Base-by-base conservation (phyloP, 2,888 invertebrate genomes). In the Actias luna region DNA sequence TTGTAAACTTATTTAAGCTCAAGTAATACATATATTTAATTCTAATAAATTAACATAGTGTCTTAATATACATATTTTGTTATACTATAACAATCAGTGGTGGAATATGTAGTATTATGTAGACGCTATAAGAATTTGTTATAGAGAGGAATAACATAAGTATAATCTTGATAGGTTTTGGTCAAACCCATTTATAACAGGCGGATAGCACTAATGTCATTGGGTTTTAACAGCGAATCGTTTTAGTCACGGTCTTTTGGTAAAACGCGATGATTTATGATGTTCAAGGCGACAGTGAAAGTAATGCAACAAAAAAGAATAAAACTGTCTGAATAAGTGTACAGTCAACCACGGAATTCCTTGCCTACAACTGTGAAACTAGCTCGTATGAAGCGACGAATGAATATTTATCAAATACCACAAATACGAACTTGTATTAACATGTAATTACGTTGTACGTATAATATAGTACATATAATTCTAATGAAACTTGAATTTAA, bases 261-360 rank as follows among this genome's bases (percentile, higher is more conserved):
- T 77, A 66, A 65, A 74, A 74, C 70, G 70, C 70, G 71, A 78
- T 88, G 85, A 87, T 85, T 84, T 84, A 85, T 84, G 82, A 79
- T 75, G 82, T 79, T 75, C 74, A 79, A 78, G 70, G 67, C 64
- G 68, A 67, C 68, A 83, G 87, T 81, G 87, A 88, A 87, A 88
- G 87, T 87, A 77, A 83, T 81, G 80, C 78, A 77, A 76, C 74
- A 68, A 71, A 65, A 66, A 61, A 70, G 65, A 72, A 69, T 78
- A 82, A 80, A 80, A 77, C 75, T 75, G 75, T 80, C 79, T 4
- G 8, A 55, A 55, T 55, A n/a, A 16, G 29, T 55, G 55, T 55
- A 55, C 55, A 29, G 29, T 55, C 55, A n/a, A 12, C 29, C n/a
- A 55, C 29, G 55, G 1, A 55, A 55, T 16, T 55, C 29, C 0